Evolutionary conservation across 2,888 invertebrate genomes (phyloP).

Genomic region (Dione vanillae): DNA sequence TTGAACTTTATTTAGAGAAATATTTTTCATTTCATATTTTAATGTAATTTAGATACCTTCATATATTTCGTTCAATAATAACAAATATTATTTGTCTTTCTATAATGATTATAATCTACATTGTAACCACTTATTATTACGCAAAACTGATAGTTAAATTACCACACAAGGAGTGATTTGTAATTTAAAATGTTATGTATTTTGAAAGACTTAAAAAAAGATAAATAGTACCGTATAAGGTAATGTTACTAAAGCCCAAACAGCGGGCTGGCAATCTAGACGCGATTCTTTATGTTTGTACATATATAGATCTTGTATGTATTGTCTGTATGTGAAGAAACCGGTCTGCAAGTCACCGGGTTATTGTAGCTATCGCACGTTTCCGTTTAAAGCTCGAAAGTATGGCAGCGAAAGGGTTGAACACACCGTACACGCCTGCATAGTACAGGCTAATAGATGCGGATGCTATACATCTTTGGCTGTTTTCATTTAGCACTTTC

Average conservation of each 20-base stretch:
- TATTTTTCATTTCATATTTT: neutral
- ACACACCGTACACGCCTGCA: conserved; percentile 2
- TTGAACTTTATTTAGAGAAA: neutral
- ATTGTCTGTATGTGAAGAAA: conserved; percentile 36
- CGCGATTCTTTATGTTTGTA: neutral
- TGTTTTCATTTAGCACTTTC: neutral
- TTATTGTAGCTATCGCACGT: conserved; percentile 42
- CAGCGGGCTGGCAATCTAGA: conserved; percentile 23
- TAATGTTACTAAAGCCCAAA: conserved; percentile 44
- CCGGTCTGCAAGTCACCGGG: conserved; percentile 44
- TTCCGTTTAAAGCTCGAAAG: conserved; percentile 43
- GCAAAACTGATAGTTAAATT: neutral
- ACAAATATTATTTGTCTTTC: too few species aligned
- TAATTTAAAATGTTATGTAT: conserved; percentile 31
- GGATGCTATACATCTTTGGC: conserved; percentile 18
- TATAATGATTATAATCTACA: too few species aligned
- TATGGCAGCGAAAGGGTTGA: conserved; percentile 37
- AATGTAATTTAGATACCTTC: neutral
- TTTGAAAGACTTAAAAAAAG: conserved; percentile 41
- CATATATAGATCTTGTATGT: conserved; percentile 16
- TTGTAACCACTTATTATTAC: too few species aligned
- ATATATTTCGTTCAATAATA: neutral
- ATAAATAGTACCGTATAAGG: conserved; percentile 45
- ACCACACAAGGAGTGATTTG: conserved; percentile 4
- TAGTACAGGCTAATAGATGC: conserved; percentile 15